These are phyloP conservation scores for Mactromeris polynyma DNA, from an alignment of 2,888 invertebrate species.

Conservation along the genomic window DNA sequence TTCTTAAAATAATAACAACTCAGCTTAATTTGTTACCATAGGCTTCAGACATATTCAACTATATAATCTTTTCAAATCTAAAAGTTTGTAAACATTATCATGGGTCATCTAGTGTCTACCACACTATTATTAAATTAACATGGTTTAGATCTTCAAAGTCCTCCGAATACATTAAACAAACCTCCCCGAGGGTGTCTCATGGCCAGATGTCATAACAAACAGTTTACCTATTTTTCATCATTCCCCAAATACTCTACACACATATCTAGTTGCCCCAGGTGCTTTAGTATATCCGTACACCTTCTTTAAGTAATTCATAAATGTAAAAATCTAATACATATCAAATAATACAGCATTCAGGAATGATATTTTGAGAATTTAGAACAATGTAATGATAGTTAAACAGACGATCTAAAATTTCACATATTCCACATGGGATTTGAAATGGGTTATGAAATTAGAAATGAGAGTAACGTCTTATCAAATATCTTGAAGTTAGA, in stretches of 20 bases:
- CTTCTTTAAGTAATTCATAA: background rate
- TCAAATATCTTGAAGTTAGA: background rate
- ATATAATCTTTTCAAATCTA: constrained; percentile 25
- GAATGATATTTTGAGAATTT: background rate
- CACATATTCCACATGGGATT: background rate
- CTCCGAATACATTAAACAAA: constrained; percentile 27
- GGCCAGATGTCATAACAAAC: constrained; percentile 49
- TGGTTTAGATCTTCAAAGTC: constrained; percentile 36
- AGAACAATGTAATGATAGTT: background rate
- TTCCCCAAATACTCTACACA: background rate
- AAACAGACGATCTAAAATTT: background rate
- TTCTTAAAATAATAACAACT: background rate
- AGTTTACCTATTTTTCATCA: constrained; percentile 27
- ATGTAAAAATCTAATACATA: background rate
- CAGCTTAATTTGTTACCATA: background rate
- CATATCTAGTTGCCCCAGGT: constrained; percentile 11
- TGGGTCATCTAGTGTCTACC: constrained; percentile 35
- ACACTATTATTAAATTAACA: constrained; percentile 46
- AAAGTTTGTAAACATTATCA: constrained; percentile 26
- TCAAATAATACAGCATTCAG: background rate
- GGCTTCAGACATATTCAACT: background rate
- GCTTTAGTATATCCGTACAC: background rate
- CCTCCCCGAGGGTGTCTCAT: constrained; percentile 22
- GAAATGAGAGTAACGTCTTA: too few species aligned
- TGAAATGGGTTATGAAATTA: background rate